phyloP scores from a whole-genome alignment of 2,113 vertebrate species.

The Barbus barbus region DNA sequence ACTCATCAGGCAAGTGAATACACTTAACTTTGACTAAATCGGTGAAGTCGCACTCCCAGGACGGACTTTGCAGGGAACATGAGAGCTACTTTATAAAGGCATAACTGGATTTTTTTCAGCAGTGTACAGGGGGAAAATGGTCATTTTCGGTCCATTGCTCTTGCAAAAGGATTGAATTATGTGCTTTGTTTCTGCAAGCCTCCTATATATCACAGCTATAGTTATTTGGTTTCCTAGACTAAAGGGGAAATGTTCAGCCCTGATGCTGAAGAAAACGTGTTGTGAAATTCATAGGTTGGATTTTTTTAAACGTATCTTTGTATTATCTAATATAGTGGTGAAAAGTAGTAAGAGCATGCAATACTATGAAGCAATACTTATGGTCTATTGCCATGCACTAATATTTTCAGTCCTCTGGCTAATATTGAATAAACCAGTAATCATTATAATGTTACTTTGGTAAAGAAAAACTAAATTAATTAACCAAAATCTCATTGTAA shows the following conservation, averaged over 20 bases:
- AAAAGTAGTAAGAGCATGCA: no score
- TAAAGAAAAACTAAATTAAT: no score
- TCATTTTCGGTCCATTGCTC: constrained; percentile 10
- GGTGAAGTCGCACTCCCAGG: constrained; percentile 10
- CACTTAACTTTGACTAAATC: neutral
- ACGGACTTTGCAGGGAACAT: no score
- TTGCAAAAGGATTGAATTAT: constrained; percentile 30
- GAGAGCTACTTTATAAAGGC: constrained; percentile 9
- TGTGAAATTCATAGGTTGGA: neutral
- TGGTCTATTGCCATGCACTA: neutral
- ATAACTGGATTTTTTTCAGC: constrained; percentile 39
- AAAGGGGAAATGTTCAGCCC: neutral
- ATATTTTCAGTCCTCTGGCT: neutral
- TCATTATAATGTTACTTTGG: neutral
- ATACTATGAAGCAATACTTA: neutral
- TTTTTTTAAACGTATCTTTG: neutral
- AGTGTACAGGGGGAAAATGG: neutral
- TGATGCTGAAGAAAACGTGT: neutral
- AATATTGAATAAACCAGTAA: neutral
- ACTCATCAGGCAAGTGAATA: constrained; percentile 25
- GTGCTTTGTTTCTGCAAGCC: neutral
- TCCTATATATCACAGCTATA: neutral
- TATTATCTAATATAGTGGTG: neutral
- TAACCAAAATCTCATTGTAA: no score
- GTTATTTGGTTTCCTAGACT: neutral